Evolutionary conservation across 2,797 vertebrate species (phyloP).

Genomic region (Pelodytes ibericus): DNA sequence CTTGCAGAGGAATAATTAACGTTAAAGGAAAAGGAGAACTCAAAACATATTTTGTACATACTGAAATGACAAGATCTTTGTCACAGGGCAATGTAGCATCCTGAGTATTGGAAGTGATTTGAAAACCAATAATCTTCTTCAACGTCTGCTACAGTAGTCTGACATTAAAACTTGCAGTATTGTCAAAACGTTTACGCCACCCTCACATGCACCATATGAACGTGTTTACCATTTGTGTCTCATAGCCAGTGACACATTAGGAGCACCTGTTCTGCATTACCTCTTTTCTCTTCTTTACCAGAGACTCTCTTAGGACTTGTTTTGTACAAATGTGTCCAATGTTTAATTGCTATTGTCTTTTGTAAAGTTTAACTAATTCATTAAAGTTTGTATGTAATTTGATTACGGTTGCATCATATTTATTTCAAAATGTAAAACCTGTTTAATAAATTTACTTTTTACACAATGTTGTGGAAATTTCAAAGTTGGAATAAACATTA

Average conservation of each 20-base stretch:
- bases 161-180: slow-evolving; percentile 69
- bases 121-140: slow-evolving; percentile 59
- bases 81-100: slow-evolving; percentile 92
- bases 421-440: slow-evolving; percentile 21
- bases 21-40: slow-evolving; percentile 97
- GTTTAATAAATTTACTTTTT: slow-evolving; percentile 15
- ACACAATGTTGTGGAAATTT: neutral
- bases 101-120: slow-evolving; percentile 70
- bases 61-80: slow-evolving; percentile 92
- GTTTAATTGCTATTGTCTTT: slow-evolving; percentile 89
- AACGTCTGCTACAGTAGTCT: slow-evolving; percentile 65
- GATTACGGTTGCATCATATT: slow-evolving; percentile 64
- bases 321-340: slow-evolving; percentile 85
- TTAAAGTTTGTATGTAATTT: slow-evolving; percentile 96
- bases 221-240: slow-evolving; percentile 74
- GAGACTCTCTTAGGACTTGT: slow-evolving; percentile 72
- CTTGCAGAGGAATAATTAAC: slow-evolving; percentile 94
- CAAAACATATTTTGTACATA: slow-evolving; percentile 95
- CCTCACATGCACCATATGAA: slow-evolving; percentile 73
- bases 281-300: slow-evolving; percentile 60
- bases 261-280: slow-evolving; percentile 63
- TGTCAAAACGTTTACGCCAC: slow-evolving; percentile 77
- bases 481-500: too few species aligned
- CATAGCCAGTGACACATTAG: slow-evolving; percentile 70
- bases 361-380: slow-evolving; percentile 87